These are phyloP conservation scores for Anomalospiza imberbis DNA, from an alignment of 2,797 vertebrate species.

Conservation along the genomic window DNA sequence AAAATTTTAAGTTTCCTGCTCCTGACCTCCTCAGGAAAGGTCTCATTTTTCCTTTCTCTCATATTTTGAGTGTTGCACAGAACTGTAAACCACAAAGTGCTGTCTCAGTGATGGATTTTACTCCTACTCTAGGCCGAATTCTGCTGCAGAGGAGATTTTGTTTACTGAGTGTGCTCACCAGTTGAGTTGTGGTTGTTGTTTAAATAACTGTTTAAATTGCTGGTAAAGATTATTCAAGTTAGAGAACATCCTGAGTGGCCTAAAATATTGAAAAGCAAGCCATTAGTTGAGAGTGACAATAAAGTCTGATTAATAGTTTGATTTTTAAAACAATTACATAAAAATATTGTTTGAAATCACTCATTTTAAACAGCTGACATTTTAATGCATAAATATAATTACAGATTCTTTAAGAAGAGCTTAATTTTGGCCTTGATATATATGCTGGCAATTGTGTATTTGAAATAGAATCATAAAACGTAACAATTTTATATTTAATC, in stretches of 20 bases:
- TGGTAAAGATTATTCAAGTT: neutral
- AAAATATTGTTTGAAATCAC: constrained; percentile 76
- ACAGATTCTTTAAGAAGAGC: constrained; percentile 59
- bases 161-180: neutral
- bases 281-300: constrained; percentile 61
- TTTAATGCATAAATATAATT: constrained; percentile 81
- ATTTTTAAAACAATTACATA: constrained; percentile 75
- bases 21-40: constrained; percentile 22
- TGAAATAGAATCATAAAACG: constrained; percentile 80
- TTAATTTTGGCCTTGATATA: constrained; percentile 76
- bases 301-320: constrained; percentile 72
- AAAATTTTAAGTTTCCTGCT: constrained; percentile 47
- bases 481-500: constrained; percentile 79
- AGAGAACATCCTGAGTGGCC: neutral
- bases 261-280: constrained; percentile 5
- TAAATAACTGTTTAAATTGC: neutral
- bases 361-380: constrained; percentile 68
- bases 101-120: neutral
- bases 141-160: neutral
- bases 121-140: neutral
- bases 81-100: neutral
- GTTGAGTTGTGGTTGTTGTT: neutral
- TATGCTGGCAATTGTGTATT: constrained; percentile 75
- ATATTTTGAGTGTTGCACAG: neutral
- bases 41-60: constrained; percentile 2